Evolutionary conservation across 2,888 invertebrate species (phyloP).

Genomic region (Caenorhabditis wallacei): DNA sequence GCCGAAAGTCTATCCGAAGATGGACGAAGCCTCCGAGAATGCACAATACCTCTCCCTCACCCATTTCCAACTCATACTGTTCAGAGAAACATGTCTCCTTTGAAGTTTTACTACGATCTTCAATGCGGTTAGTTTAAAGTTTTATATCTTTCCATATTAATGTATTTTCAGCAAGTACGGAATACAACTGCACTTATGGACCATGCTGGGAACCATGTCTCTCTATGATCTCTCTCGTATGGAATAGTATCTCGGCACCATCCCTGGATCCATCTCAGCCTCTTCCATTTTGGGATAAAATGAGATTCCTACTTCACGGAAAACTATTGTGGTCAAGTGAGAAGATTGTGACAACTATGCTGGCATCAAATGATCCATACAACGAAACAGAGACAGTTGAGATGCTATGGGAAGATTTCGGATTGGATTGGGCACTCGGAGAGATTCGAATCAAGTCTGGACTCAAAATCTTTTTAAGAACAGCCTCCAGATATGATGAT

Average conservation of each 20-base stretch:
- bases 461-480: constrained; percentile 94
- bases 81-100: constrained; percentile 92
- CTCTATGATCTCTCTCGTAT: constrained; percentile 85
- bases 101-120: constrained; percentile 98
- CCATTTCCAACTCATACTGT: constrained; percentile 92
- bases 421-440: constrained; percentile 95
- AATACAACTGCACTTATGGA: constrained; percentile 95
- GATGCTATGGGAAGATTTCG: constrained; percentile 94
- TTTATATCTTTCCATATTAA: background rate
- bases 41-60: constrained; percentile 88
- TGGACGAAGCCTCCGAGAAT: constrained; percentile 75
- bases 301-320: constrained; percentile 92
- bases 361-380: constrained; percentile 97
- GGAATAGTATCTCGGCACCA: constrained; percentile 84
- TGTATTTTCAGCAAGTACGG: constrained; percentile 82
- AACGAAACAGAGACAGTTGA: constrained; percentile 99
- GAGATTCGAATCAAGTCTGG: constrained; percentile 89
- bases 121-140: constrained; percentile 87
- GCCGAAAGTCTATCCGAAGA: constrained; percentile 87
- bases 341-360: constrained; percentile 89
- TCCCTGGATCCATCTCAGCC: constrained; percentile 95
- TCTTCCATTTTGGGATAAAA: constrained; percentile 97
- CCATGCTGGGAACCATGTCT: constrained; percentile 99
- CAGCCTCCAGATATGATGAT: constrained; percentile 99
- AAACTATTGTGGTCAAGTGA: constrained; percentile 92